These are phyloP conservation scores for Uromys caudimaculatus DNA, from an alignment of 2,797 vertebrate species.

Conservation along the genomic window DNA sequence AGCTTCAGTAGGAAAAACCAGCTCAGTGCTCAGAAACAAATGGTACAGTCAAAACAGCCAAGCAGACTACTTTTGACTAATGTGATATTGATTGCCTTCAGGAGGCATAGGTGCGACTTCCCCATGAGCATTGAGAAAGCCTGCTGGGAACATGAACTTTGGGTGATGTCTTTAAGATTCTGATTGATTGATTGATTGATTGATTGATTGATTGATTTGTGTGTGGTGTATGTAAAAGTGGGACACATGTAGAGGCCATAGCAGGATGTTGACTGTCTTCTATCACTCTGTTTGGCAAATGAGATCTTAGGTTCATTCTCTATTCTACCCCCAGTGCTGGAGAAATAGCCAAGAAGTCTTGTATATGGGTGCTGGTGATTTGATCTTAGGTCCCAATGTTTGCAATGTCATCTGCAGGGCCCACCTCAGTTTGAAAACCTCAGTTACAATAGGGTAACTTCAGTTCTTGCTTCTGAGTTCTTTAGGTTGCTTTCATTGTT, in stretches of 20 bases:
- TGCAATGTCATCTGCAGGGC: neutral
- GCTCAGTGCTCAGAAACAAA: neutral
- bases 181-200: neutral
- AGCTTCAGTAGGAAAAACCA: conserved; percentile 9
- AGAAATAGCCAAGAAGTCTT: neutral
- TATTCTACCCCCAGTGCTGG: neutral
- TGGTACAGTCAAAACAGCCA: neutral
- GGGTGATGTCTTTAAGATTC: neutral
- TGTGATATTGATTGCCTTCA: neutral
- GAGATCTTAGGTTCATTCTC: neutral
- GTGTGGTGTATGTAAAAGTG: too few species aligned
- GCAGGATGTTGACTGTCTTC: neutral
- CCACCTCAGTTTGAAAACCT: neutral
- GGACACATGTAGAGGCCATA: neutral
- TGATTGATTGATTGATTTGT: neutral
- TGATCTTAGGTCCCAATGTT: neutral
- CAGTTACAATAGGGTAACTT: neutral
- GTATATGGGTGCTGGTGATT: neutral
- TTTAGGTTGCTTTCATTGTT: neutral
- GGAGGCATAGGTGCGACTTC: neutral
- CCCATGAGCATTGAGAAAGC: neutral
- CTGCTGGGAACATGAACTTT: neutral
- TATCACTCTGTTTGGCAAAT: too few species aligned
- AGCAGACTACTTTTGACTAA: neutral
- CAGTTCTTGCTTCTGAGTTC: conserved; percentile 48